Evolutionary conservation across 64 coral and sea anemone genomes (phyloP).

Genomic region (Pocillopora damicornis): DNA sequence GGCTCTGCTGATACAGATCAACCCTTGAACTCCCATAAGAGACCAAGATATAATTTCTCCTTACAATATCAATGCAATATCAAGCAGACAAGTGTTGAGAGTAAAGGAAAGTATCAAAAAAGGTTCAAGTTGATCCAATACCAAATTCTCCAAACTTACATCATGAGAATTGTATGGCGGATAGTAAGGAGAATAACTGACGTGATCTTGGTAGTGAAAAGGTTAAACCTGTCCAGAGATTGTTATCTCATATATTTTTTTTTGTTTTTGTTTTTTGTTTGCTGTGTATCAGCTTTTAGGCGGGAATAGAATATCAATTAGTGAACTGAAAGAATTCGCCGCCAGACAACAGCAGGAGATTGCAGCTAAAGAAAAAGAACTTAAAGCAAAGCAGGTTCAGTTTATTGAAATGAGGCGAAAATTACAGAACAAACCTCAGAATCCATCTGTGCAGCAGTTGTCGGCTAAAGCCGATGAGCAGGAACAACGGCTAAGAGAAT

Average conservation of each 20-base stretch:
- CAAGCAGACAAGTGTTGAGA: too few species aligned
- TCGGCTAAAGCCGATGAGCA: conserved; percentile 63
- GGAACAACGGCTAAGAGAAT: conserved; percentile 52
- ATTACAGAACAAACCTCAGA: conserved; percentile 54
- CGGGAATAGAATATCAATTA: conserved; percentile 41
- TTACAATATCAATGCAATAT: too few species aligned
- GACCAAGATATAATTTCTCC: too few species aligned
- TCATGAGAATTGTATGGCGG: too few species aligned
- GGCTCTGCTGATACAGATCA: background rate
- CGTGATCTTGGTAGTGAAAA: too few species aligned
- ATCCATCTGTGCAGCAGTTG: conserved; percentile 62
- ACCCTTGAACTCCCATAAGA: background rate
- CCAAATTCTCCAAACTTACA: too few species aligned
- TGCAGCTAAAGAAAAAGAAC: conserved; percentile 66
- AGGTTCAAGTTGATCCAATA: too few species aligned
- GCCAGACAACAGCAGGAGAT: conserved; percentile 82
- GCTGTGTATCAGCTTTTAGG: conserved; percentile 28
- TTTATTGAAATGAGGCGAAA: conserved; percentile 60
- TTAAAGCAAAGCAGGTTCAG: conserved; percentile 68
- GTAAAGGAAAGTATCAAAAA: too few species aligned
- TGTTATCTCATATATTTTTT: background rate
- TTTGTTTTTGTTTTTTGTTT: background rate
- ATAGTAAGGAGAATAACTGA: too few species aligned
- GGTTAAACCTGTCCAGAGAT: too few species aligned
- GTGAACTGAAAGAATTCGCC: conserved; percentile 67